Evolutionary conservation across 2,113 vertebrate genomes (phyloP).

Genomic region (Chaetops frenatus): DNA sequence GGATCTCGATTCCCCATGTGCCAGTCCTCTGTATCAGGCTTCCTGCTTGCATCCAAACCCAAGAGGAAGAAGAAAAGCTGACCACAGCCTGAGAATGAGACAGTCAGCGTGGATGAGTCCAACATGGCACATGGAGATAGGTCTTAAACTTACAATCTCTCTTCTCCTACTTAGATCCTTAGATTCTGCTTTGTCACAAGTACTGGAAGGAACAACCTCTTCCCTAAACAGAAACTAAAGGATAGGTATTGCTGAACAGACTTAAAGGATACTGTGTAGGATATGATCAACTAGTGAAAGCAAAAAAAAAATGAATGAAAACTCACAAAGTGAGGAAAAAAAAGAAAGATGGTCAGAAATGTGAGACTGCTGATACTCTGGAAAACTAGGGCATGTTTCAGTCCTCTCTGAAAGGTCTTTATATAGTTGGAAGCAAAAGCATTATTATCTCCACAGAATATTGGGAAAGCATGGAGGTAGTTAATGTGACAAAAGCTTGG

Average conservation of each 20-base stretch:
- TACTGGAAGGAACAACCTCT: not conserved
- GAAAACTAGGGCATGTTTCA: not conserved
- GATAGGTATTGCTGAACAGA: not conserved
- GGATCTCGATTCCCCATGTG: not conserved
- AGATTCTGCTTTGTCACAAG: not conserved
- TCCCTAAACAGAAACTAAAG: not conserved
- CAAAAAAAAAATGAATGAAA: not conserved
- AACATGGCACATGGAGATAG: not conserved
- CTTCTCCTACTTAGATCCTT: not conserved
- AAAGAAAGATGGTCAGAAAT: not conserved
- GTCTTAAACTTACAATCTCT: not conserved
- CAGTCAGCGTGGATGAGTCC: not conserved
- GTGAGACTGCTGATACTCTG: not conserved
- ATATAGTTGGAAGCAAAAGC: not conserved
- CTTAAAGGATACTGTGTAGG: not conserved
- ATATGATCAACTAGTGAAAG: not conserved
- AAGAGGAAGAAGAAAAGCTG: not conserved
- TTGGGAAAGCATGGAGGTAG: not conserved
- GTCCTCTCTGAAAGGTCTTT: not conserved
- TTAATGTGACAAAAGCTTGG: not conserved
- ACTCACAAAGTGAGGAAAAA: not conserved
- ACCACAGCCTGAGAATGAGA: not conserved
- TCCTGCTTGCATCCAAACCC: not conserved
- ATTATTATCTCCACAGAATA: not conserved
- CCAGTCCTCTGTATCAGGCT: not conserved